A percentile compares a stretch with the other conserved stretches of the same genome.
phyloP scores from a whole-genome alignment of 2,113 vertebrate genomes.

The Chelonoidis abingdonii region DNA sequence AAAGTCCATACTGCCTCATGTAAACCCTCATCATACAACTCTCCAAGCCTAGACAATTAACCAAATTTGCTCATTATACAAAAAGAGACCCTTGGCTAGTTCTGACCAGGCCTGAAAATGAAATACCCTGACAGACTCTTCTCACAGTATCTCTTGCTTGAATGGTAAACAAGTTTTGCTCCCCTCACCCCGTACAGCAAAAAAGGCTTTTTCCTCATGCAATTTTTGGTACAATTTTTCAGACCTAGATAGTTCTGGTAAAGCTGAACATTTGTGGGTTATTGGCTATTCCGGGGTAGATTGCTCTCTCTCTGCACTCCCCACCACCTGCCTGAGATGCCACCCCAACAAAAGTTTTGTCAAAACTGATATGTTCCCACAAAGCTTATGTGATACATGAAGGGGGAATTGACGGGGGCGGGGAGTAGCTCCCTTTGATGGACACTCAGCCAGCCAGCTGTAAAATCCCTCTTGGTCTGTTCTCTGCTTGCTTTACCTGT shows the following conservation, averaged over 20 bases:
- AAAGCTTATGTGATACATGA: too few relatives aligned
- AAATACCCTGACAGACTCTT: accelerated
- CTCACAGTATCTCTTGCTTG: neutral
- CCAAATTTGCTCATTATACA: too few relatives aligned
- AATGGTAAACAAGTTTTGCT: neutral
- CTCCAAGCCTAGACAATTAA: too few relatives aligned
- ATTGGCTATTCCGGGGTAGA: too few relatives aligned
- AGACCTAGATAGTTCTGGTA: neutral
- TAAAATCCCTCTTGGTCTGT: too few relatives aligned
- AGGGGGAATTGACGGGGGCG: too few relatives aligned
- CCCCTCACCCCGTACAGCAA: neutral
- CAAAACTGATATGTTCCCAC: neutral
- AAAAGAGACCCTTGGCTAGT: neutral
- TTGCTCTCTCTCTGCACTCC: too few relatives aligned
- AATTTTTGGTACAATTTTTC: neutral
- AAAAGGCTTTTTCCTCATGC: neutral
- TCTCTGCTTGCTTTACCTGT: too few relatives aligned
- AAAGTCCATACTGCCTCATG: neutral
- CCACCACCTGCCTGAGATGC: neutral
- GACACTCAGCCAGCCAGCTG: too few relatives aligned
- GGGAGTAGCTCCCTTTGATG: too few relatives aligned
- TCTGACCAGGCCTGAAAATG: accelerated
- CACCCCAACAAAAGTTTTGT: neutral
- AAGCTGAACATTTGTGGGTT: too few relatives aligned
- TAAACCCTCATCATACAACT: neutral